phyloP scores from a whole-genome alignment of 2,797 vertebrate species.

The Australoheros facetus region DNA sequence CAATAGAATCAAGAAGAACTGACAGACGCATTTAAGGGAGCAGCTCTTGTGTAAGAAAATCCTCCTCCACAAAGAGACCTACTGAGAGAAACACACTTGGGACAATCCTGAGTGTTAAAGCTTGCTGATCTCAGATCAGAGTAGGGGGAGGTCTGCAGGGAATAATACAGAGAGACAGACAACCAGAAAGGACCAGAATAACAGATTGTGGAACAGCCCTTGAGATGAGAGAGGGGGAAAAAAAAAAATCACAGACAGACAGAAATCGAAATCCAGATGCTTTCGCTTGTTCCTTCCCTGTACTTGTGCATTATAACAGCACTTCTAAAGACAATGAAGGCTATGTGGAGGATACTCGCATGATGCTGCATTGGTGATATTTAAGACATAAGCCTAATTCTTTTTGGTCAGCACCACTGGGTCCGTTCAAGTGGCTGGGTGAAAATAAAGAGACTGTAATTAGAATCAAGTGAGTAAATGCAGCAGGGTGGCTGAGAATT shows the following conservation, averaged over 20 bases:
- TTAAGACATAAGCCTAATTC: constrained; percentile 29
- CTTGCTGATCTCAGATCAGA: constrained; percentile 75
- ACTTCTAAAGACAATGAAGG: not conserved
- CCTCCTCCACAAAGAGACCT: constrained; percentile 66
- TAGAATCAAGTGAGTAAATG: constrained; percentile 55
- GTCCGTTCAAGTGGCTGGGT: constrained; percentile 21
- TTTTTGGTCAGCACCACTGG: constrained; percentile 12
- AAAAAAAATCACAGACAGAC: constrained; percentile 9
- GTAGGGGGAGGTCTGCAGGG: constrained; percentile 59
- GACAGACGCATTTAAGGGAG: constrained; percentile 85
- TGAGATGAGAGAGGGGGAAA: constrained; percentile 43
- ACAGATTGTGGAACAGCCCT: constrained; percentile 46
- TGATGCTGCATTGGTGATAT: constrained; percentile 25
- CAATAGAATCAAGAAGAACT: constrained; percentile 82
- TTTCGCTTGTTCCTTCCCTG: constrained; percentile 10
- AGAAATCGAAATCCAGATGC: constrained; percentile 39
- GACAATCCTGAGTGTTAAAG: constrained; percentile 62
- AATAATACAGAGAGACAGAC: constrained; percentile 59
- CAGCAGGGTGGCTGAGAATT: constrained; percentile 48
- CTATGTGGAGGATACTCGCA: constrained; percentile 1
- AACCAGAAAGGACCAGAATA: constrained; percentile 50
- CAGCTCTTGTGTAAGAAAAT: constrained; percentile 77
- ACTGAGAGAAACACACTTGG: constrained; percentile 54
- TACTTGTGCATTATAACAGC: constrained; percentile 17
- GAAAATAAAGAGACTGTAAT: constrained; percentile 45